phyloP scores from a whole-genome alignment of 2,888 invertebrate genomes.

The Zaprionus lineosus region DNA sequence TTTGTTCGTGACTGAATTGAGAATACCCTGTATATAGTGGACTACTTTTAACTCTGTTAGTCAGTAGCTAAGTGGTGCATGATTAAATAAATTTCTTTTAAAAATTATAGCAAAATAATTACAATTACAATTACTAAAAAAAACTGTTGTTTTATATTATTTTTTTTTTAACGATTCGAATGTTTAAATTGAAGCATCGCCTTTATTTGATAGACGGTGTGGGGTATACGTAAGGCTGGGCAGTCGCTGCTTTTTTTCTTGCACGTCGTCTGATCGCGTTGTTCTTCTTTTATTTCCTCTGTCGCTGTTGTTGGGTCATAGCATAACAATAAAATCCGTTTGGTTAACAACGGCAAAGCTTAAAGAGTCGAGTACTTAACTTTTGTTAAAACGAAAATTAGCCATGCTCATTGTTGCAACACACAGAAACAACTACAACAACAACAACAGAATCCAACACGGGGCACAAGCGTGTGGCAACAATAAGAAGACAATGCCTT shows the following conservation, averaged over 20 bases:
- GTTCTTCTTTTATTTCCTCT: conserved; percentile 17
- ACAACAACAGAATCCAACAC: conserved; percentile 35
- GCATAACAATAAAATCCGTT: conserved; percentile 35
- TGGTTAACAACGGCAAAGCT: conserved; percentile 61
- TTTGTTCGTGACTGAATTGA: no score
- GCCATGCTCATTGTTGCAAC: conserved; percentile 75
- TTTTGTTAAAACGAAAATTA: conserved; percentile 74
- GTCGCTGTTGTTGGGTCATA: conserved; percentile 34
- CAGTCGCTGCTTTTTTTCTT: conserved; percentile 20
- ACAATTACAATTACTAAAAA: no score
- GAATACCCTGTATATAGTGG: no score
- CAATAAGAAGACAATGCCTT: conserved; percentile 58
- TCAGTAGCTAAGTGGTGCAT: no score
- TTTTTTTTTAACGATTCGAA: no score
- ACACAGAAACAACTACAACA: conserved; percentile 44
- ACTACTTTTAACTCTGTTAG: no score
- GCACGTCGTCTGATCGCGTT: conserved; percentile 24
- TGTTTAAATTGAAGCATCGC: no score
- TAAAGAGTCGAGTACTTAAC: conserved; percentile 66
- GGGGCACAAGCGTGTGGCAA: conserved; percentile 63
- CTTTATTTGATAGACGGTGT: no score
- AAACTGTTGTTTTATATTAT: no score
- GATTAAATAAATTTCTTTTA: no score
- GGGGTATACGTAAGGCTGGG: no score
- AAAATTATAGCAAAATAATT: no score